Base-by-base conservation (phyloP, 2,797 vertebrate species). In the Lophius americanus region DNA sequence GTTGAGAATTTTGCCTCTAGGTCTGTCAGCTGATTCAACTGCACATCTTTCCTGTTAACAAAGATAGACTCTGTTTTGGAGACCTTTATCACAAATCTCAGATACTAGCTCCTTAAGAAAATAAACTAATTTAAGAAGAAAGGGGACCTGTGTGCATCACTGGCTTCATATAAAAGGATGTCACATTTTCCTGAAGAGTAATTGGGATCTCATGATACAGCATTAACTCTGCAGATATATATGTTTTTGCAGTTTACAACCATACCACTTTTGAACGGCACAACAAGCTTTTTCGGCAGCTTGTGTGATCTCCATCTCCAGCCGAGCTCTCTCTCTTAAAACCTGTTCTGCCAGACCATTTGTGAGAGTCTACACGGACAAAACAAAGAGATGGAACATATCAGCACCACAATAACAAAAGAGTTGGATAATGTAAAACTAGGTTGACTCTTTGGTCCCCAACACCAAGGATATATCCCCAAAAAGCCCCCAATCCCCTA, bases 241-340 rank as follows among this genome's bases (percentile, higher is more conserved):
- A 6, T 1, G 33, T 46, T 13, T 41, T 23, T 2, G 52, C 2
- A 51, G 13, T 44, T 64, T 33, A 13, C 1, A 7, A 33, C 9
- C 72, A 23, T 85, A 94, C 93, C 93, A 93, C 70, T 82, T 89
- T 2, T 78, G 63, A 54, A 92, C 3, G 38, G 73, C 23, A 5
- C 58, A 6, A 2, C 49, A 13, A 43, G 91, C 90, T 59, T 88
- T 78, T 7, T 80, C 70, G 46, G 80, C 13, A 2, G 75, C 81
- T 38, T 82, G 75, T 6, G 74, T 70, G 49, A 94, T 82, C 79
- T 94, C 92, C 13, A 4, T 48, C 51, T 75, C 58, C 36, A 94
- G 74, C 4, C 87, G 84, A 10, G 50, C 51, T 70, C 9, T 68
- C 36, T 93, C 92, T n/a, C n/a, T 84, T 36, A 59, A 73, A 44